Percentiles rank a stretch among this genome's conserved stretches.
phyloP scores from a whole-genome alignment of 2,113 vertebrate species.

The Tinamus guttatus region DNA sequence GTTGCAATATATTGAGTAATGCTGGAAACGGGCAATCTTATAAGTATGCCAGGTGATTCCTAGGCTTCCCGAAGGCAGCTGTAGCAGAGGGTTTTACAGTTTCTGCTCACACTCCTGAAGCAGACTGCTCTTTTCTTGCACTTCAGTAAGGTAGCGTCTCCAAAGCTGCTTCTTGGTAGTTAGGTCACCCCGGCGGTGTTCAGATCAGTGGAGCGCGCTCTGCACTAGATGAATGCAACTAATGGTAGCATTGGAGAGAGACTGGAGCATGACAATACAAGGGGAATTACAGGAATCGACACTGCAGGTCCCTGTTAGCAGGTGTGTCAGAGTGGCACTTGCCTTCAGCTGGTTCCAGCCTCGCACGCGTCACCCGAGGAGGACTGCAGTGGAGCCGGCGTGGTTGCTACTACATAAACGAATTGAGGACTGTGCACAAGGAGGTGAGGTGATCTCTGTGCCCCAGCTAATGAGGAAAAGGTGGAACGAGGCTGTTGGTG shows the following conservation, averaged over 20 bases:
- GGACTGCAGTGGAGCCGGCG: not conserved
- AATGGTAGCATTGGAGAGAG: not conserved
- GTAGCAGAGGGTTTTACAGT: not conserved
- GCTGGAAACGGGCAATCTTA: not conserved
- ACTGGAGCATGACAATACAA: not conserved
- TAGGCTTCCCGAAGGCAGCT: not conserved
- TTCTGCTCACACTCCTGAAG: not conserved
- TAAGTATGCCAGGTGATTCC: not conserved
- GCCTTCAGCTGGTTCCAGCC: not conserved
- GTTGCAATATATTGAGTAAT: not conserved
- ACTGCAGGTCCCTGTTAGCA: not conserved
- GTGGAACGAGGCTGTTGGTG: not conserved
- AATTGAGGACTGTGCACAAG: not conserved
- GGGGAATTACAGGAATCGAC: not conserved
- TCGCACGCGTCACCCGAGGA: not conserved
- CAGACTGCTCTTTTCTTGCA: not conserved
- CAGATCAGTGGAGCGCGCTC: not conserved
- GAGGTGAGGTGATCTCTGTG: not conserved
- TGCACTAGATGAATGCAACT: not conserved
- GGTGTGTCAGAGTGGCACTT: rapidly evolving
- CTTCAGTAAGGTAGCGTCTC: not conserved
- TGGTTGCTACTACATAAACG: not conserved
- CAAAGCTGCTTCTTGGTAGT: not conserved
- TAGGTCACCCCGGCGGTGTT: not conserved
- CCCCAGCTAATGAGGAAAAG: not conserved